Base-by-base conservation (phyloP, 1,140 invertebrate species). In the Drosophila miranda region DNA sequence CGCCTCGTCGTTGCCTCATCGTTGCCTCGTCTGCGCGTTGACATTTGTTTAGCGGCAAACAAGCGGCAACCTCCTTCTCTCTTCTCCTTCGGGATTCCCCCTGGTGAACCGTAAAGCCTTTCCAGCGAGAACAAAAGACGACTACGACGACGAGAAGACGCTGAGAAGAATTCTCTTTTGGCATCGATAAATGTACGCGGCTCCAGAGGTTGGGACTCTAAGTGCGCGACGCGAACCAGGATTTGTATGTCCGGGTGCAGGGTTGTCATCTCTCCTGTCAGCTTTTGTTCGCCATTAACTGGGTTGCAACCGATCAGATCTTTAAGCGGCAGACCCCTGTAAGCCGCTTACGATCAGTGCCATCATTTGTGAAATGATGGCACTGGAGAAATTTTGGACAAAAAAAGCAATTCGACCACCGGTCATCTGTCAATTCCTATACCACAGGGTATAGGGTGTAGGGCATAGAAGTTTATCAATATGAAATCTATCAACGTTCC, bases 31-130 rank as follows among this genome's bases (percentile, higher is more conserved):
- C 49, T 51, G 23, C 63, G 77, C 74, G 81, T 86, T 84, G 81
- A 86, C 82, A 86, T 86, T 86, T 86, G 81, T 86, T 86, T 81
- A 86, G 82, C 78, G 74, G 70, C 82, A 79, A 79, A 79, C 81
- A 86, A 86, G 69, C 52, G 72, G 63, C 78, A 30, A 41, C 28
- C 45, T 14, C 30, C n/a, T n/a, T n/a, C n/a, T n/a, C n/a, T n/a
- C n/a, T n/a, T n/a, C n/a, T n/a, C n/a, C 38, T 23, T 4, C 45
- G 38, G 49, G 21, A 50, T 44, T 48, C 70, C 63, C 68, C 70
- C 43, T 60, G 66, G 54, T 81, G 81, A 81, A 87, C 77, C 81
- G 64, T 77, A 66, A 86, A 87, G 50, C 52, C 42, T 53, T 54
- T 34, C 43, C 50, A 19, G 46, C 71, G 77, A 16, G 19, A 81